phyloP scores from a whole-genome alignment of 2,888 invertebrate genomes.

The Terebella lapidaria region DNA sequence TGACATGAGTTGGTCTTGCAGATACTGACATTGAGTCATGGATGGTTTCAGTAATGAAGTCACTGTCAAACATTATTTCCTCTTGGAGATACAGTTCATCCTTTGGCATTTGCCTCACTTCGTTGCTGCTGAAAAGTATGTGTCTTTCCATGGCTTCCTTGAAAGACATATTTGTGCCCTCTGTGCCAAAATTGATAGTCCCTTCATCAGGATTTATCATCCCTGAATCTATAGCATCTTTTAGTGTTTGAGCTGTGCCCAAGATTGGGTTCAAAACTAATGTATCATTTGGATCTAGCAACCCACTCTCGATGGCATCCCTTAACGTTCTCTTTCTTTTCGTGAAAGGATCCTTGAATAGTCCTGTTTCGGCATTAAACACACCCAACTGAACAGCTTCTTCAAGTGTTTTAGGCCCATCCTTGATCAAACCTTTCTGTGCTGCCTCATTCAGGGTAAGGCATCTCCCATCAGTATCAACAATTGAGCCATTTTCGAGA shows the following conservation, averaged over 20 bases:
- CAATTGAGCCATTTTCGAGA: conserved; percentile 27
- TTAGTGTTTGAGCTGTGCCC: conserved; percentile 63
- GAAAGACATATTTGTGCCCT: background rate
- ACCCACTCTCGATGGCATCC: conserved; percentile 72
- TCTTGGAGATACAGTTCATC: too few species aligned
- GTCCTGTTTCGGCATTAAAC: background rate
- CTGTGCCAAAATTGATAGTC: background rate
- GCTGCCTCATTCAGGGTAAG: background rate
- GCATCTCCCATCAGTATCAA: background rate
- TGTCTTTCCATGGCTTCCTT: background rate
- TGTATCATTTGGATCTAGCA: conserved; percentile 78
- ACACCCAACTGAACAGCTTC: background rate
- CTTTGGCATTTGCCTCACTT: too few species aligned
- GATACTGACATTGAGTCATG: too few species aligned
- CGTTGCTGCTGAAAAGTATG: too few species aligned
- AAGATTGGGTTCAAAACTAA: conserved; percentile 72
- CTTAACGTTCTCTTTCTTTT: conserved; percentile 59
- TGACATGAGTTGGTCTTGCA: too few species aligned
- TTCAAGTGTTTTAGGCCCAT: background rate
- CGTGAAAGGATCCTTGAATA: background rate
- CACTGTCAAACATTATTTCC: too few species aligned
- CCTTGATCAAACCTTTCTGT: background rate
- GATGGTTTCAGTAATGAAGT: too few species aligned
- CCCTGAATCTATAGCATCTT: conserved; percentile 70
- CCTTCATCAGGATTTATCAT: conserved; percentile 57